Evolutionary conservation across 2,888 invertebrate genomes (phyloP).

Genomic region (Cylindroiulus punctatus): DNA sequence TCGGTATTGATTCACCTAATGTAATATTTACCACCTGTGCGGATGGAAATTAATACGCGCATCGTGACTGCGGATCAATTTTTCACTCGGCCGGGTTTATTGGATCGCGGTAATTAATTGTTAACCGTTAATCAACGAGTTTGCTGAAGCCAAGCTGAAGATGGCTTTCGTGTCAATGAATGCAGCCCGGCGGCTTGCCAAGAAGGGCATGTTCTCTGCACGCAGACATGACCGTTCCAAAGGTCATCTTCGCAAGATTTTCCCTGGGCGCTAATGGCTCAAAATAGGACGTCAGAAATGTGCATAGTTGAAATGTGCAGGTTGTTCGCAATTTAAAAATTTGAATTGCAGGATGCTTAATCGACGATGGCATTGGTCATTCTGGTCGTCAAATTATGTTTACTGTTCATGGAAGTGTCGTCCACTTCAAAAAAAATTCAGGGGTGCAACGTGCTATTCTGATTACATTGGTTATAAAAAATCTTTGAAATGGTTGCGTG

Average conservation of each 20-base stretch:
- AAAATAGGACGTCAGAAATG: too few species aligned
- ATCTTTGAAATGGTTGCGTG: too few species aligned
- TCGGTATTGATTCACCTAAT: slow-evolving; percentile 6
- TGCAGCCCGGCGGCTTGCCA: background rate
- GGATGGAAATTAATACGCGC: slow-evolving; percentile 29
- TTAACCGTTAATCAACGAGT: slow-evolving; percentile 31
- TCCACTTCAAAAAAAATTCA: too few species aligned
- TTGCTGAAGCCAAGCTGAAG: background rate
- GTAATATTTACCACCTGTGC: slow-evolving; percentile 5
- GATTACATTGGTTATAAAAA: too few species aligned
- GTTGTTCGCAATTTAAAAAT: too few species aligned
- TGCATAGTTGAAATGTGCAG: too few species aligned
- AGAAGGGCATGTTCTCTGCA: background rate
- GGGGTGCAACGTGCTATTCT: too few species aligned
- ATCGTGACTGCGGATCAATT: slow-evolving; percentile 16
- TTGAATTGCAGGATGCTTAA: too few species aligned
- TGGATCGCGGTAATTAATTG: slow-evolving; percentile 36
- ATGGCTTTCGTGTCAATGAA: slow-evolving; percentile 34
- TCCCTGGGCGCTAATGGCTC: background rate
- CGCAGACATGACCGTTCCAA: background rate
- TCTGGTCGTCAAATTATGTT: too few species aligned
- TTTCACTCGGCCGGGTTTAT: slow-evolving; percentile 10
- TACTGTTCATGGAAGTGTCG: too few species aligned
- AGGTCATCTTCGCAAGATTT: background rate
- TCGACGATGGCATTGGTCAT: too few species aligned